Percentiles rank a stretch among this genome's conserved stretches.
Conservation (phyloP, 92 coral and sea anemone species). For the Palythoa caribaeorum region DNA sequence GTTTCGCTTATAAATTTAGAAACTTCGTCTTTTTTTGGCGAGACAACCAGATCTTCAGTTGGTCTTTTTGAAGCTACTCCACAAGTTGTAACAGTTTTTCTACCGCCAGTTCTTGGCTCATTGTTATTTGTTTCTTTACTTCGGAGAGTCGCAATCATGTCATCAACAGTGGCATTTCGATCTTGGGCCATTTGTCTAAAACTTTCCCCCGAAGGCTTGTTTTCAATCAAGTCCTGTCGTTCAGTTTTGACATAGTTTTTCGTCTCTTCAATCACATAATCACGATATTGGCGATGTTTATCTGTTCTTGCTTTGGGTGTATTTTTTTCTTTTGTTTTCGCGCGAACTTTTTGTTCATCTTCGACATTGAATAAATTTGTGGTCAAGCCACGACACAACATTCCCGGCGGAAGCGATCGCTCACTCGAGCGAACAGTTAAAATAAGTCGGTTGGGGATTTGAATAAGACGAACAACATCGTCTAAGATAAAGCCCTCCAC, state of each 20-base stretch:
- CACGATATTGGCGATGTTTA: slow-evolving; percentile 42
- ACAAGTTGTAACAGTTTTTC: background rate
- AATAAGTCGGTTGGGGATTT: slow-evolving; percentile 79
- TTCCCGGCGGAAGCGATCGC: slow-evolving; percentile 25
- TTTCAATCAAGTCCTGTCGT: background rate
- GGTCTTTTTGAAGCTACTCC: background rate
- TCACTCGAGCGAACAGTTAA: slow-evolving; percentile 63
- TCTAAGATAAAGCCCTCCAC: slow-evolving; percentile 78
- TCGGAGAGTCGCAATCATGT: slow-evolving; percentile 66
- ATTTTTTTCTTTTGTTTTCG: slow-evolving; percentile 26
- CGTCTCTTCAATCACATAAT: slow-evolving; percentile 1
- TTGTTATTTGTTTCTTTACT: slow-evolving; percentile 39
- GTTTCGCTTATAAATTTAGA: background rate
- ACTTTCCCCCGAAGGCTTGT: slow-evolving; percentile 61
- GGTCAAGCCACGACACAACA: background rate
- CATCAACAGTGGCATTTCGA: slow-evolving; percentile 58
- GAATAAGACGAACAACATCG: slow-evolving; percentile 95
- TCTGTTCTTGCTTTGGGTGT: slow-evolving; percentile 28
- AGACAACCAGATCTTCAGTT: background rate
- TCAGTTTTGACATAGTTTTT: background rate
- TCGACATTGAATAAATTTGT: slow-evolving; percentile 9
- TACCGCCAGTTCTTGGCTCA: background rate
- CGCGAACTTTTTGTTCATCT: slow-evolving; percentile 27
- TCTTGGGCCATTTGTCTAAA: slow-evolving; percentile 6
- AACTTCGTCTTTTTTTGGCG: background rate